Percentiles rank a stretch among this genome's conserved stretches.
Evolutionary conservation across 2,888 invertebrate genomes (phyloP).

Genomic region (Adelphocoris suturalis): DNA sequence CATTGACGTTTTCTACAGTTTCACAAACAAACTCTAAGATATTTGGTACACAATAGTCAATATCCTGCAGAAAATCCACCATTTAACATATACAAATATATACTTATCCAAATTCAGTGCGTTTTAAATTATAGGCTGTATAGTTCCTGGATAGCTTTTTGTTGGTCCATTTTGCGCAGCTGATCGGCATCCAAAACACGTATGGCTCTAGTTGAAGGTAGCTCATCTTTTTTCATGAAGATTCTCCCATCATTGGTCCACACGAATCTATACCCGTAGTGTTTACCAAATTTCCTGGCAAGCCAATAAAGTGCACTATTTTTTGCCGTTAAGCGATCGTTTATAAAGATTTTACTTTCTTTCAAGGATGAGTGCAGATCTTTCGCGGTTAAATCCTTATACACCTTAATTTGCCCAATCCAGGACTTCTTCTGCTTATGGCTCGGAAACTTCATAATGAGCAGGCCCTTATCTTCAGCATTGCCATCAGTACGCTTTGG

Average conservation of each 20-base stretch:
- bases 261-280: neutral
- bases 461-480: neutral
- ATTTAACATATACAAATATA: too few relatives aligned
- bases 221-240: neutral
- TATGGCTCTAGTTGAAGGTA: neutral
- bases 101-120: too few relatives aligned
- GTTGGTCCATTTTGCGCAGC: neutral
- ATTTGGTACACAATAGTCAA: too few relatives aligned
- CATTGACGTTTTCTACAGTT: too few relatives aligned
- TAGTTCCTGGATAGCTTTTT: too few relatives aligned
- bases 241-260: neutral
- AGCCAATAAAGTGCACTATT: neutral
- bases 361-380: neutral
- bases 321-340: neutral
- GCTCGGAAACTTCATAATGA: neutral
- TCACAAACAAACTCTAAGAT: too few relatives aligned
- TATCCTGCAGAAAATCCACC: too few relatives aligned
- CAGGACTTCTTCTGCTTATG: neutral
- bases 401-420: neutral
- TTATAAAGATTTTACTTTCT: neutral
- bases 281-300: slow-evolving; percentile 5
- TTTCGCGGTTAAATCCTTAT: neutral
- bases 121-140: too few relatives aligned
- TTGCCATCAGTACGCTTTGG: neutral
- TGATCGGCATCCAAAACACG: neutral